A percentile compares a stretch with the other conserved stretches of the same genome.
Conservation (phyloP, 2,113 vertebrate species). For the Mandrillus leucophaeus region DNA sequence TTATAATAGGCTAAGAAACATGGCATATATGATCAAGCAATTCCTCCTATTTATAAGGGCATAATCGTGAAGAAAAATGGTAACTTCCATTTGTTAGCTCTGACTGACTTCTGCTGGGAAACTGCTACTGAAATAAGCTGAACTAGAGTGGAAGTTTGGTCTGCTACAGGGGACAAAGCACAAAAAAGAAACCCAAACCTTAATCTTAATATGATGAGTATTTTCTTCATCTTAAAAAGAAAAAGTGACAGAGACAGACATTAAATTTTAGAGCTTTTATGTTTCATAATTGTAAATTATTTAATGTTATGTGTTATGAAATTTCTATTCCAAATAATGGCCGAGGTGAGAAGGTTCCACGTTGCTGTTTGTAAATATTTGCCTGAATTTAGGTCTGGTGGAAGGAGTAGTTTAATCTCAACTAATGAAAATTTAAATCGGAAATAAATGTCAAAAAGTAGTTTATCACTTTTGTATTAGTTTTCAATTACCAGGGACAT, state of each 20-base stretch:
- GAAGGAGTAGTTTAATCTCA: not conserved
- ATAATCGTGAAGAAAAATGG: not conserved
- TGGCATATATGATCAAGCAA: not conserved
- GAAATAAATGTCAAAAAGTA: conserved; percentile 11
- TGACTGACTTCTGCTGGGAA: not conserved
- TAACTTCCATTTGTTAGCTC: not conserved
- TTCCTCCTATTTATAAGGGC: not conserved
- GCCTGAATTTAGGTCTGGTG: not conserved
- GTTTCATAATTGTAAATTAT: not conserved
- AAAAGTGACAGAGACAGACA: not conserved
- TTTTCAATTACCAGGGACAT: conserved; percentile 2
- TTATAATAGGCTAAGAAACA: not conserved
- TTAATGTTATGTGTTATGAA: not conserved
- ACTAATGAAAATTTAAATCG: not conserved
- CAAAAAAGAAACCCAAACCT: not conserved
- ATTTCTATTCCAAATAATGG: not conserved
- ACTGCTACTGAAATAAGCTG: not conserved
- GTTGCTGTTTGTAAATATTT: not conserved
- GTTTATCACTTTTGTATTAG: not conserved
- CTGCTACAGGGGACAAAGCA: not conserved
- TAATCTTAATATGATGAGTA: not conserved
- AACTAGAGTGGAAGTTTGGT: not conserved
- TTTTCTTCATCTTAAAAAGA: not conserved
- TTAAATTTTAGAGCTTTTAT: not conserved
- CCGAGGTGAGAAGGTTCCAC: not conserved